phyloP scores from a whole-genome alignment of 2,113 vertebrate genomes.

The Phasianus colchicus region DNA sequence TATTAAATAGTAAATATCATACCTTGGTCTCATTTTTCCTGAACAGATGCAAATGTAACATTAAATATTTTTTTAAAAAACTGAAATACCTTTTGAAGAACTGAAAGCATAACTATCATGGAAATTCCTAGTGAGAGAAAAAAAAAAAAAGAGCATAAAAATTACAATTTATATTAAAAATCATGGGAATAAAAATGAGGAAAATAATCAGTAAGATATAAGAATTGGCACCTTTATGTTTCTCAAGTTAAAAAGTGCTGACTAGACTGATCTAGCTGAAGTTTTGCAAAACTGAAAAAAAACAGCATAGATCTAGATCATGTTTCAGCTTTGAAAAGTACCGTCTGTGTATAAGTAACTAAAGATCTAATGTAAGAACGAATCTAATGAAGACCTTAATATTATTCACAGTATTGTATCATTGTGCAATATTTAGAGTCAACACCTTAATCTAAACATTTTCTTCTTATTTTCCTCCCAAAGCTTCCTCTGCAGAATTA shows the following conservation, averaged over 20 bases:
- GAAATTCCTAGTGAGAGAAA: neutral
- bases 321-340: neutral
- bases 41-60: neutral
- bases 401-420: neutral
- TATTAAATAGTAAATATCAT: neutral
- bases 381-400: neutral
- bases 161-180: neutral
- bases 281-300: neutral
- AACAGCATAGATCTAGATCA: neutral
- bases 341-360: neutral
- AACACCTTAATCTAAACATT: neutral
- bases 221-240: neutral
- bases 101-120: neutral
- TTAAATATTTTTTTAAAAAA: neutral
- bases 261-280: neutral
- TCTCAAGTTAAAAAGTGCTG: neutral
- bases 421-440: neutral
- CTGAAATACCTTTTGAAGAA: neutral
- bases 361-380: neutral
- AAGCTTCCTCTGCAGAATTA: conserved; percentile 65
- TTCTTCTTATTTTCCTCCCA: neutral
- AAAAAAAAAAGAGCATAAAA: neutral
- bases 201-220: neutral
- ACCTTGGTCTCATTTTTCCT: neutral
- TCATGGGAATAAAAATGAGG: neutral